Base-by-base conservation (phyloP, 2,797 vertebrate genomes). In the Mus caroli region DNA sequence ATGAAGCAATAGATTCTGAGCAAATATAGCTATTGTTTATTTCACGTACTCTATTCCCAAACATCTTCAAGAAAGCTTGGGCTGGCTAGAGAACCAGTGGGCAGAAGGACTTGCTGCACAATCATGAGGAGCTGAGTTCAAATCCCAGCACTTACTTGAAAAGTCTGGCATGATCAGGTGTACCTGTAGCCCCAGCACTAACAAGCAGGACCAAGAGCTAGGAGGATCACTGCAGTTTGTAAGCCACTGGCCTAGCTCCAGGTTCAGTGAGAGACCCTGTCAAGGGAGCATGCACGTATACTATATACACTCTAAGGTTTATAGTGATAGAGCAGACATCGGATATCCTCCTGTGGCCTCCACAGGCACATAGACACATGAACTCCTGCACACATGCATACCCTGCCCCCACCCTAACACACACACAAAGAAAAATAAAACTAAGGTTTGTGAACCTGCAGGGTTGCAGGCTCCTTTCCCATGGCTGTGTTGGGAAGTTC, bases 401-500 rank as follows among this genome's bases (percentile, higher is more conserved):
- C 34, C 79, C 54, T 1, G 1, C 50, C 77, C 34, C 52, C 78
- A 13, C 13, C n/a, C n/a, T 54, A 6, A 28, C 43, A 14, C 15
- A 17, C 80, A 64, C 9, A 40, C 22, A 43, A 67, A 83, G 40
- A 46, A 46, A 67, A 26, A 69, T 24, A 75, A 40, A 96, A 37
- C 52, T 82, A 85, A 78, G 46, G n/a, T 78, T 84, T 93, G 80
- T 75, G 78, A 94, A 90, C 94, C 5, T 40, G 19, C 34, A 60
- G 76, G 69, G n/a, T 85, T 75, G 54, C 77, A 76, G 37, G n/a
- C 9, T 22, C 37, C 80, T 76, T 92, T 94, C 86, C 87, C 64
- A 93, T 78, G 69, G 91, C 80, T 95, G 20, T 73, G 43, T 24
- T 88, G 92, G 77, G 91, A 96, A 97, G 87, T 95, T 96, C 94